Evolutionary conservation across 2,113 vertebrate species (phyloP).

Genomic region (zebrafish (Danio rerio)): GRCz12tu NC_133194.1:42996001-42996500

Average conservation of each 20-base stretch:
- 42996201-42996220: conserved; percentile 64
- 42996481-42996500: no score
- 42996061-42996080: background rate
- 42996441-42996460: no score
- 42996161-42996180: conserved; percentile 74
- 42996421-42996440: no score
- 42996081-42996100: conserved; percentile 64
- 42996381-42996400: no score
- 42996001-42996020: background rate
- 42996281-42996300: no score
- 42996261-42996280: background rate
- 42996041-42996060: background rate
- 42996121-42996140: conserved; percentile 62
- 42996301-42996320: no score
- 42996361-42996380: no score
- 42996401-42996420: no score
- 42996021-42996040: conserved; percentile 1
- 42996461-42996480: no score
- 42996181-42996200: conserved; percentile 72
- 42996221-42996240: background rate
- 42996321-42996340: no score
- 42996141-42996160: conserved; percentile 71
- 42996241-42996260: no score
- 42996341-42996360: no score
- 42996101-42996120: conserved; percentile 55